Evolutionary conservation across 1,140 invertebrate genomes (phyloP).

Genomic region (Anagrus nilaparvatae): DNA sequence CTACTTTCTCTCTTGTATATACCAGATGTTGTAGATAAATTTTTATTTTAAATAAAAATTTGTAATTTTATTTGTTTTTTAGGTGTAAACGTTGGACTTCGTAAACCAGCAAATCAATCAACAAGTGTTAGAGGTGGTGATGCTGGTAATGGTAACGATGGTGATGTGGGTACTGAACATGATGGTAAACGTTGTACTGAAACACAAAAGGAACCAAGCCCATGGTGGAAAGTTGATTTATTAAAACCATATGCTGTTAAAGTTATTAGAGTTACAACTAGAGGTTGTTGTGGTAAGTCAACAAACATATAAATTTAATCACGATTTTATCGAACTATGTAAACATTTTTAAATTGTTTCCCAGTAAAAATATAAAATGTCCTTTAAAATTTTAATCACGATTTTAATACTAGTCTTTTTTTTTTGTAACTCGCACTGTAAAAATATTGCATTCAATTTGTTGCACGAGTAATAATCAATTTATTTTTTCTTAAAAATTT

Average conservation of each 20-base stretch:
- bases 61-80: conserved; percentile 16
- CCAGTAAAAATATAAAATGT: no score
- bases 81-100: conserved; percentile 77
- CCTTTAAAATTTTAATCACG: no score
- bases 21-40: no score
- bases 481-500: no score
- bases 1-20: no score
- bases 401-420: no score
- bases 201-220: conserved; percentile 76
- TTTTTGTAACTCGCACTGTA: no score
- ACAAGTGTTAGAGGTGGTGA: conserved; percentile 73
- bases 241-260: conserved; percentile 72
- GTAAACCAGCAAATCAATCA: conserved; percentile 82
- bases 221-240: conserved; percentile 87
- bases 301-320: no score
- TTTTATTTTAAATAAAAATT: background rate
- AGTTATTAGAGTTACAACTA: conserved; percentile 74
- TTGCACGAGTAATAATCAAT: no score
- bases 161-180: conserved; percentile 69
- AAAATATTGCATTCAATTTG: no score
- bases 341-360: no score
- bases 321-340: no score
- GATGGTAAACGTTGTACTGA: conserved; percentile 80
- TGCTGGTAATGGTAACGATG: conserved; percentile 76
- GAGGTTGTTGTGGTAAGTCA: conserved; percentile 68